Percentiles rank a stretch among this genome's conserved stretches.
phyloP scores from a whole-genome alignment of 2,797 vertebrate genomes.

The Chrosomus eos region DNA sequence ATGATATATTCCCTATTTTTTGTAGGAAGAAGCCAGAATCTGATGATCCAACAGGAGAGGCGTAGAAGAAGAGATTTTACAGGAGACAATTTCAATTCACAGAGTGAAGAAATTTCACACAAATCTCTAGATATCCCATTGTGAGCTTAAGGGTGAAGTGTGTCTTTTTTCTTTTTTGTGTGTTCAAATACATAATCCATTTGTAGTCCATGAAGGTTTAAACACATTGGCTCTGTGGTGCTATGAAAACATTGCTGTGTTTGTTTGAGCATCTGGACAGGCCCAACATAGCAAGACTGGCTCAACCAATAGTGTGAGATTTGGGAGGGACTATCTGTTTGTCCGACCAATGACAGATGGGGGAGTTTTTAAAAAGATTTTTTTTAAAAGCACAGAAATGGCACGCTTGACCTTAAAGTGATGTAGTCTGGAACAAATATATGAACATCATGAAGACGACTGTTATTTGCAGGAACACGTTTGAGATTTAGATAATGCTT shows the following conservation, averaged over 20 bases:
- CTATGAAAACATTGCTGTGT: constrained; percentile 11
- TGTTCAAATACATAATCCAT: background rate
- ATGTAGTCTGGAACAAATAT: background rate
- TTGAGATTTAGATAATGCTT: background rate
- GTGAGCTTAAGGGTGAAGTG: background rate
- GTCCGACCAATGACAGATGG: background rate
- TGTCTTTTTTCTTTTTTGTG: background rate
- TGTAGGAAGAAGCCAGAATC: constrained; percentile 34
- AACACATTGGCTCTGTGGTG: background rate
- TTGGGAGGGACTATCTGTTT: background rate
- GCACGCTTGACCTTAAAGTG: background rate
- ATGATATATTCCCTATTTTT: background rate
- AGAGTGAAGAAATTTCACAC: background rate
- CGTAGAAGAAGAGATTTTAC: background rate
- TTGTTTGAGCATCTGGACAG: background rate
- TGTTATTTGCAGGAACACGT: background rate
- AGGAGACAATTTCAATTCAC: background rate
- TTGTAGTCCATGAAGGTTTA: background rate
- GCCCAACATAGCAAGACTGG: background rate
- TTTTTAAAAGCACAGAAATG: background rate
- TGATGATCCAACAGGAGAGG: constrained; percentile 20
- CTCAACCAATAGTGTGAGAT: background rate
- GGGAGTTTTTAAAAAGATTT: background rate
- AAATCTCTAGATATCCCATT: background rate
- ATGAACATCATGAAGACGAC: constrained; percentile 23